Evolutionary conservation across 1,140 invertebrate genomes (phyloP).

Genomic region (Patella vulgata): DNA sequence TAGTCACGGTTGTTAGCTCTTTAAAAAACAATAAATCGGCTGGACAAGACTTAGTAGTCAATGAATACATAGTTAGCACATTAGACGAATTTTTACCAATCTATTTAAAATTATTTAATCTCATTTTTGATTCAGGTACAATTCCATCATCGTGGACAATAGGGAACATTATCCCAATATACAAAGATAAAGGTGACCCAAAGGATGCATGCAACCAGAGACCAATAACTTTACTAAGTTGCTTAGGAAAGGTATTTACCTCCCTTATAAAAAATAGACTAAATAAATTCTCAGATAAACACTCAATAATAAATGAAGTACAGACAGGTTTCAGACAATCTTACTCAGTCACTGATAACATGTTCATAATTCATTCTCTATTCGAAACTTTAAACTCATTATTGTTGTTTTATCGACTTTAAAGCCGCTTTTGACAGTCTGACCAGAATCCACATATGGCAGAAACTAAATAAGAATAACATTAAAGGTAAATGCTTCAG

Average conservation of each 20-base stretch:
- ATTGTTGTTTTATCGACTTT: constrained; percentile 14
- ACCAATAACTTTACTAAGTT: constrained; percentile 1
- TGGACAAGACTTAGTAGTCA: too few species aligned
- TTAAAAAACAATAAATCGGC: too few species aligned
- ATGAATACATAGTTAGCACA: too few species aligned
- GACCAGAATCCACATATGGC: neutral
- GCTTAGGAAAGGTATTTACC: constrained; percentile 10
- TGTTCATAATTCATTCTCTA: constrained; percentile 5
- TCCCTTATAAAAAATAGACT: constrained; percentile 8
- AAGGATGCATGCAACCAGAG: constrained; percentile 6
- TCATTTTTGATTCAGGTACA: constrained; percentile 6
- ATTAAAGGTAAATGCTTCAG: constrained; percentile 3
- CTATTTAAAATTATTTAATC: neutral
- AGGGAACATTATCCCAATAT: constrained; percentile 6
- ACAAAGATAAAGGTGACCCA: constrained; percentile 12
- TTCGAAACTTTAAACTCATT: neutral
- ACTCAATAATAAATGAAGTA: neutral
- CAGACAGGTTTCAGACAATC: constrained; percentile 2
- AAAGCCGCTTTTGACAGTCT: constrained; percentile 11
- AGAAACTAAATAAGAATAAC: constrained; percentile 6
- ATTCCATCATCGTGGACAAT: constrained; percentile 6
- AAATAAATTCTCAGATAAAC: neutral
- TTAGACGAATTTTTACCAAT: too few species aligned
- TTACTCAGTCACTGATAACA: constrained; percentile 3
- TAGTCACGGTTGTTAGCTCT: too few species aligned